These are phyloP conservation scores for Kuschelorhynchus macadamiae DNA, from an alignment of 2,888 invertebrate genomes.

Conservation along the genomic window DNA sequence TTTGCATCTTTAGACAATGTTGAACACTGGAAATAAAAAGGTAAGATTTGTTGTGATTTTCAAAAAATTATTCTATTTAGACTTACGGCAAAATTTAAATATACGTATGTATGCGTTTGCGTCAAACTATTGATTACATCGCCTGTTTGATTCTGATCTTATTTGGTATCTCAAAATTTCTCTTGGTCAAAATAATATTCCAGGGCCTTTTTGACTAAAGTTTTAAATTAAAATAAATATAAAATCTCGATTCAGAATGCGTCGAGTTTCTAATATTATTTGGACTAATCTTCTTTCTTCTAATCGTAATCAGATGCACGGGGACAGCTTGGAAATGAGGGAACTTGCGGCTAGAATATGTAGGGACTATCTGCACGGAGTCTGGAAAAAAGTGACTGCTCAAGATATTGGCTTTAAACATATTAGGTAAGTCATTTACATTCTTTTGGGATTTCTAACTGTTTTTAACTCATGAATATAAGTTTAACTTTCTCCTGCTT, in stretches of 20 bases:
- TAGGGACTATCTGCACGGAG: slow-evolving; percentile 89
- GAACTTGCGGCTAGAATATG: slow-evolving; percentile 89
- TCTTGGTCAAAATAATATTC: neutral
- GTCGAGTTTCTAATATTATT: slow-evolving; percentile 46
- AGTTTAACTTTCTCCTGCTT: no score
- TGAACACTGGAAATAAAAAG: slow-evolving; percentile 52
- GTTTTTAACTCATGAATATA: no score
- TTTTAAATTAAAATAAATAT: no score
- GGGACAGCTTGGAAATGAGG: slow-evolving; percentile 81
- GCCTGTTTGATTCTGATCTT: neutral
- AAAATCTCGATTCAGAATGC: no score
- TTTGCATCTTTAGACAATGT: slow-evolving; percentile 29
- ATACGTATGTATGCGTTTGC: slow-evolving; percentile 50
- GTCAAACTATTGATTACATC: slow-evolving; percentile 52
- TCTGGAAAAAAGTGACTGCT: slow-evolving; percentile 88
- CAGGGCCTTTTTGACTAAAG: no score
- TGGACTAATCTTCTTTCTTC: slow-evolving; percentile 55
- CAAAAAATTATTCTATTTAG: no score
- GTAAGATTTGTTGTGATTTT: slow-evolving; percentile 31
- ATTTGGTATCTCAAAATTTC: no score
- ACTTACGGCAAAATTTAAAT: no score
- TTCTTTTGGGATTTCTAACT: no score
- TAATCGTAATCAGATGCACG: slow-evolving; percentile 72
- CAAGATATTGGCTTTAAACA: slow-evolving; percentile 84
- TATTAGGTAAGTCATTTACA: slow-evolving; percentile 83